A percentile compares a stretch with the other conserved stretches of the same genome.
Evolutionary conservation across 23 tunicate genomes (phyloP).

Genomic region (Diplosoma virens): DNA sequence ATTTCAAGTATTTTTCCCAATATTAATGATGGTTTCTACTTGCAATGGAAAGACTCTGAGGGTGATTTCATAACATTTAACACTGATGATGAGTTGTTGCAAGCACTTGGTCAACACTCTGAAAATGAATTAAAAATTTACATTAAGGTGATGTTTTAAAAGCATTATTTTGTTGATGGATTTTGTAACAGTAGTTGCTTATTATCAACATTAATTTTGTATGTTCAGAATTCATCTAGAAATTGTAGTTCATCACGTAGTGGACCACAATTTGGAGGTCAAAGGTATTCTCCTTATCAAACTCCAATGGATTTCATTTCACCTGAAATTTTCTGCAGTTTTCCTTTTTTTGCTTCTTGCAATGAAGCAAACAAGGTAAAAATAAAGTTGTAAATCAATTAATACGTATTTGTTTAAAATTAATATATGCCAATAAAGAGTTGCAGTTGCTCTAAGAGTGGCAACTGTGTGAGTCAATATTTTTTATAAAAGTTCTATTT

Average conservation of each 20-base stretch:
- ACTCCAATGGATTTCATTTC: background rate
- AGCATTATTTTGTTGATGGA: background rate
- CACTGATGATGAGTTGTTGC: conserved; percentile 85
- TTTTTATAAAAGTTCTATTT: too few relatives aligned
- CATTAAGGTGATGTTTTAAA: conserved; percentile 44
- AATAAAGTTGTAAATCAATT: background rate
- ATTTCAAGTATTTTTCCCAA: conserved; percentile 77
- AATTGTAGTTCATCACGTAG: background rate
- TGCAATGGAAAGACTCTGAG: conserved; percentile 75
- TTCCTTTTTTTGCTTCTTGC: background rate
- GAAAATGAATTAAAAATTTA: conserved; percentile 60
- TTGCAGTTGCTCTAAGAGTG: too few relatives aligned
- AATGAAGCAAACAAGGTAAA: conserved; percentile 6
- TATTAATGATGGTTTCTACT: conserved; percentile 43
- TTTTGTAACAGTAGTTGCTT: too few relatives aligned
- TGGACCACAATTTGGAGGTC: background rate
- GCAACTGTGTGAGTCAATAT: too few relatives aligned
- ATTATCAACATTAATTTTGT: too few relatives aligned
- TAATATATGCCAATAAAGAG: background rate
- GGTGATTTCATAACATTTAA: conserved; percentile 82
- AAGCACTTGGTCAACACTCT: conserved; percentile 59
- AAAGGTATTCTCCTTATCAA: background rate
- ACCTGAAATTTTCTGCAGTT: background rate
- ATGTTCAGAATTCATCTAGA: background rate
- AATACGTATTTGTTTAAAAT: background rate